Evolutionary conservation across 2,888 invertebrate genomes (phyloP).

Genomic region (Scelioninae gen. 1): DNA sequence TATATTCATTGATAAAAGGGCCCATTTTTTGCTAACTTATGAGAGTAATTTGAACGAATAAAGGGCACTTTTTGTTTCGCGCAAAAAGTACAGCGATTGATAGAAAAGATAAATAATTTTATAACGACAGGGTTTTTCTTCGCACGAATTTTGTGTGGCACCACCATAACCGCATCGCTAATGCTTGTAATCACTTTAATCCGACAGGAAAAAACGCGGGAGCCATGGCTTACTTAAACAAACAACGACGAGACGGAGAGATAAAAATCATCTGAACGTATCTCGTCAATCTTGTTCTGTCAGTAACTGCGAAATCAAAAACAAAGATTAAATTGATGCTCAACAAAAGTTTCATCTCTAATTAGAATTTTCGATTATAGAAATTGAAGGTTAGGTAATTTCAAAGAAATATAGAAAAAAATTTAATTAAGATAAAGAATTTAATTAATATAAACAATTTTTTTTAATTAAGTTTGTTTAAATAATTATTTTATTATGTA

Average conservation of each 20-base stretch:
- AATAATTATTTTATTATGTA: too few relatives aligned
- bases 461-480: too few relatives aligned
- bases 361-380: background rate
- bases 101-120: constrained; percentile 53
- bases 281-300: constrained; percentile 57
- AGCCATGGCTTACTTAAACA: constrained; percentile 77
- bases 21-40: background rate
- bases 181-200: constrained; percentile 72
- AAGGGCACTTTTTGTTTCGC: constrained; percentile 7
- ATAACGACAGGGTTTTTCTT: constrained; percentile 53
- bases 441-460: too few relatives aligned
- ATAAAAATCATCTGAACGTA: constrained; percentile 64
- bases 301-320: constrained; percentile 36
- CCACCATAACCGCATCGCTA: constrained; percentile 76
- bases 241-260: constrained; percentile 72
- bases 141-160: constrained; percentile 70
- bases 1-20: too few relatives aligned
- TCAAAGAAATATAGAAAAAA: too few relatives aligned
- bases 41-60: constrained; percentile 2
- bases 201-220: constrained; percentile 64
- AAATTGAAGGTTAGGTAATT: too few relatives aligned
- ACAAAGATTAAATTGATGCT: constrained; percentile 29
- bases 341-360: background rate
- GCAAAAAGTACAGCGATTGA: constrained; percentile 39
- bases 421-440: too few relatives aligned